A percentile compares a stretch with the other conserved stretches of the same genome.
Conservation (phyloP, 2,113 vertebrate genomes). For the Tachycineta bicolor region DNA sequence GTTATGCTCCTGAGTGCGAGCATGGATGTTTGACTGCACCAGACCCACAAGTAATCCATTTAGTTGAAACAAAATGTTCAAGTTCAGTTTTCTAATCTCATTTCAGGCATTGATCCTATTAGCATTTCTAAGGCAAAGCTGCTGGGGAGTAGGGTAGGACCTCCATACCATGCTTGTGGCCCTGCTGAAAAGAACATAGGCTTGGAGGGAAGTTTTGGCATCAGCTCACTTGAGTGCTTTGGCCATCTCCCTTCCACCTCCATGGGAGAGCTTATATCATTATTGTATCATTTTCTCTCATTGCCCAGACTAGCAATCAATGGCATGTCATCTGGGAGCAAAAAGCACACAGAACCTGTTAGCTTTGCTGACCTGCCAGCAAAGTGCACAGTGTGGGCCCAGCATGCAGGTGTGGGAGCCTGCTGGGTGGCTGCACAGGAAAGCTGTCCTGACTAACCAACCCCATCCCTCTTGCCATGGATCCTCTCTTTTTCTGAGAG, state of each 20-base stretch:
- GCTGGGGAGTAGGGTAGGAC: not conserved
- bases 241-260: not conserved
- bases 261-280: not conserved
- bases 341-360: not conserved
- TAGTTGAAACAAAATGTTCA: slow-evolving; percentile 61
- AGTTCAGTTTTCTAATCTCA: slow-evolving; percentile 53
- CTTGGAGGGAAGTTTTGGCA: not conserved
- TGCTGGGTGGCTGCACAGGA: not conserved
- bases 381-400: not conserved
- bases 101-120: slow-evolving; percentile 46
- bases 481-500: not conserved
- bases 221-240: not conserved
- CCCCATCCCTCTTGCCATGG: not conserved
- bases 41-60: slow-evolving; percentile 27
- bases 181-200: not conserved
- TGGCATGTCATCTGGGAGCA: not conserved
- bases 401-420: not conserved
- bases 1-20: not conserved
- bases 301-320: not conserved
- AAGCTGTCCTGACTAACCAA: not conserved
- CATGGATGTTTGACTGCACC: not conserved
- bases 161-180: not conserved
- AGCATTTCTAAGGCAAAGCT: slow-evolving; percentile 27
- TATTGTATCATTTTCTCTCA: not conserved
- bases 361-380: not conserved